Evolutionary conservation across 2,888 invertebrate species (phyloP).

Genomic region (Zeuzera pyrina): DNA sequence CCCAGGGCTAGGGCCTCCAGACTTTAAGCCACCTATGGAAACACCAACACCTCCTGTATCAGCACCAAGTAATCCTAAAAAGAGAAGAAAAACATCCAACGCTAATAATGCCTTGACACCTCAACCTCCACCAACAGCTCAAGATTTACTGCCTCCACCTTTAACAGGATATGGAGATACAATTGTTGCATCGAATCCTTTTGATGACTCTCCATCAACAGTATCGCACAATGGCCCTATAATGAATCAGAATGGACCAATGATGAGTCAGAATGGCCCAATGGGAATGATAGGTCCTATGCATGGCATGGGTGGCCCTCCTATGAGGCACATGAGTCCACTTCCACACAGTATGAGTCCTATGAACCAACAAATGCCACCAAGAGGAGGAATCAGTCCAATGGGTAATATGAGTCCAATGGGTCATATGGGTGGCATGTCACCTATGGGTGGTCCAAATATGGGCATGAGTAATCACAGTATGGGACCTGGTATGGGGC

Average conservation of each 20-base stretch:
- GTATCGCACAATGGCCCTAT: constrained; percentile 74
- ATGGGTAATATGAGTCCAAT: constrained; percentile 83
- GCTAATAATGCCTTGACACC: constrained; percentile 77
- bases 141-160: constrained; percentile 87
- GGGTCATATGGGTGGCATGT: constrained; percentile 78
- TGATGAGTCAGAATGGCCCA: constrained; percentile 78
- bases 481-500: constrained; percentile 75
- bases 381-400: constrained; percentile 76
- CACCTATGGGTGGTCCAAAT: constrained; percentile 81
- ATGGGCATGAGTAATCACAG: constrained; percentile 78
- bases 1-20: constrained; percentile 79
- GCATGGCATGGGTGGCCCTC: constrained; percentile 75
- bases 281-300: constrained; percentile 78
- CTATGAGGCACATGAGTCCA: constrained; percentile 78
- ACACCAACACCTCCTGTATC: constrained; percentile 79
- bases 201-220: constrained; percentile 89
- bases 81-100: constrained; percentile 86
- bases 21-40: constrained; percentile 82
- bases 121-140: constrained; percentile 80
- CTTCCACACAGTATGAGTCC: constrained; percentile 74
- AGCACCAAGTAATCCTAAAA: constrained; percentile 89
- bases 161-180: constrained; percentile 94
- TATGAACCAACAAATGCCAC: constrained; percentile 76
- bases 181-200: constrained; percentile 94
- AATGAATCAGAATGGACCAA: constrained; percentile 76